phyloP scores from a whole-genome alignment of 2,113 vertebrate genomes.

The Callorhinus ursinus region DNA sequence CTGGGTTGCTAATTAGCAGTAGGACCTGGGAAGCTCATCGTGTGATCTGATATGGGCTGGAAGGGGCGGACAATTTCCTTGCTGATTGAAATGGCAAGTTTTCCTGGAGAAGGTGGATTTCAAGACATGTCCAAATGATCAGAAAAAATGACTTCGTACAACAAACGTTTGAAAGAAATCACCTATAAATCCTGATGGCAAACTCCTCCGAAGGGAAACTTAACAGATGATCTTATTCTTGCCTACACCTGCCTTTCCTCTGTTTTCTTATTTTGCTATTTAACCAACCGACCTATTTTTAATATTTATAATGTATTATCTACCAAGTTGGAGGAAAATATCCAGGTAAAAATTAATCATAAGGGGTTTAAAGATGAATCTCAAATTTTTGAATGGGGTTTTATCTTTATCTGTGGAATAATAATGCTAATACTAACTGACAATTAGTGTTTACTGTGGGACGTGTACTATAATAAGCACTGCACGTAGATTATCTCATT shows the following conservation, averaged over 20 bases:
- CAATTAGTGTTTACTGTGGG: not conserved
- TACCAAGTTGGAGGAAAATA: not conserved
- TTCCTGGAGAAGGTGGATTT: not conserved
- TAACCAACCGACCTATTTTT: not conserved
- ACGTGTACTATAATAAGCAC: not conserved
- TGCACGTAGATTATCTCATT: accelerated
- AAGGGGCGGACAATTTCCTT: not conserved
- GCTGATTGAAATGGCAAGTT: not conserved
- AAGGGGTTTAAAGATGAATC: not conserved
- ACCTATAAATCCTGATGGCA: not conserved
- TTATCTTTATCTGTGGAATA: not conserved
- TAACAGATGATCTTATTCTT: not conserved
- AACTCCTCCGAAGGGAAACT: not conserved
- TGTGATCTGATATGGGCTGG: not conserved
- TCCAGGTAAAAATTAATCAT: not conserved
- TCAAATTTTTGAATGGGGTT: not conserved
- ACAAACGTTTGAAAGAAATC: conserved; percentile 22
- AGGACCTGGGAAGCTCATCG: not conserved
- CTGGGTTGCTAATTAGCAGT: not conserved
- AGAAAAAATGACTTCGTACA: not conserved
- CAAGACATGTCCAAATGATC: not conserved
- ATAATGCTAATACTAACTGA: not conserved
- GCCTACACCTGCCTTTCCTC: not conserved
- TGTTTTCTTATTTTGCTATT: conserved; percentile 23
- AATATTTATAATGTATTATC: not conserved